Percentiles rank a stretch among this genome's conserved stretches.
phyloP scores from a whole-genome alignment of 2,797 vertebrate species.

The Lithobates sylvaticus region DNA sequence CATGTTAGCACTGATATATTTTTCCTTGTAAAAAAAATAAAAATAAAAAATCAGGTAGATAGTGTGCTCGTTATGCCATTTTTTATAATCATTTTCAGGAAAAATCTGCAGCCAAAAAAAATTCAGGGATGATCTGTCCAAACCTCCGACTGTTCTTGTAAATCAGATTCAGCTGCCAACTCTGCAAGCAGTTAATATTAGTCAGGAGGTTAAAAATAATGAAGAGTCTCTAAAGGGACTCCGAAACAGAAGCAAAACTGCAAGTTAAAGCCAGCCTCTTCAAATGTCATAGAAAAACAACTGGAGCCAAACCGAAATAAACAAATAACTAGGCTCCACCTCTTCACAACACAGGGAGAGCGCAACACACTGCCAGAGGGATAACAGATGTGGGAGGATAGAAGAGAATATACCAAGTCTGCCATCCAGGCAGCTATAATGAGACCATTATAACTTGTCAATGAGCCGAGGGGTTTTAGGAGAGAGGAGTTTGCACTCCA shows the following conservation, averaged over 20 bases:
- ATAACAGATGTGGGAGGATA: background rate
- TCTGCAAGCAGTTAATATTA: background rate
- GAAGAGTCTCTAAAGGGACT: background rate
- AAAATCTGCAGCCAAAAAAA: background rate
- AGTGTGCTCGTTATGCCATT: background rate
- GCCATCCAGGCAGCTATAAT: slow-evolving; percentile 9
- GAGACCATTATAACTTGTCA: slow-evolving; percentile 23
- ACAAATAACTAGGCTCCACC: slow-evolving; percentile 10
- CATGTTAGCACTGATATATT: too few species aligned
- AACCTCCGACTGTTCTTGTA: background rate
- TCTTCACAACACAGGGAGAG: slow-evolving; percentile 24
- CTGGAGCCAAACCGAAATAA: slow-evolving; percentile 61
- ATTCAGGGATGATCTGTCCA: background rate
- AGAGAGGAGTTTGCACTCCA: background rate
- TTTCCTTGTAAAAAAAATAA: too few species aligned
- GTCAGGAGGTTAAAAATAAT: slow-evolving; percentile 24
- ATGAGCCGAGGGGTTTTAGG: background rate
- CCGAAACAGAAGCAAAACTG: slow-evolving; percentile 10
- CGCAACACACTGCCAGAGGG: slow-evolving; percentile 21
- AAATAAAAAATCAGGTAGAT: background rate
- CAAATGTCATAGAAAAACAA: slow-evolving; percentile 94
- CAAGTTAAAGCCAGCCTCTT: slow-evolving; percentile 75
- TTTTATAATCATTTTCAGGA: background rate
- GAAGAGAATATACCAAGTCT: background rate
- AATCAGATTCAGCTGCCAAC: too few species aligned